These are phyloP conservation scores for Syngnathoides biaculeatus DNA, from an alignment of 2,113 vertebrate species.

Conservation along the genomic window DNA sequence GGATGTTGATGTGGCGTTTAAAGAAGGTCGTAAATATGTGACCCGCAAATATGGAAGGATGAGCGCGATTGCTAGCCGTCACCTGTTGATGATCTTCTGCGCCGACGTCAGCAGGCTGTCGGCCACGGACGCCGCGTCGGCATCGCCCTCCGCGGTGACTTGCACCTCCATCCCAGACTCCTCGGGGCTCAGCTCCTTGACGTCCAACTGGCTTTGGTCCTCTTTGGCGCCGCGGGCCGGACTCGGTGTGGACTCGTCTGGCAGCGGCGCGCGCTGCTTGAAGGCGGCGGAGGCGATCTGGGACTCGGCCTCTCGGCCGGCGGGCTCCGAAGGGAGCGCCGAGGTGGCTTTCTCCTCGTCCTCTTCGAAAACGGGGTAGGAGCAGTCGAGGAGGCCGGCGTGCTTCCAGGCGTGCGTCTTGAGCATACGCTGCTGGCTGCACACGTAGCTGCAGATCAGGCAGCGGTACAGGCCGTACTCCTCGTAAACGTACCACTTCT, in stretches of 20 bases:
- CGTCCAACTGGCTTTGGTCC: conserved; percentile 35
- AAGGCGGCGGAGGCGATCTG: conserved; percentile 65
- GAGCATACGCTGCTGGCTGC: conserved; percentile 93
- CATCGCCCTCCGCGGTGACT: conserved; percentile 74
- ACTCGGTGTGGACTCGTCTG: conserved; percentile 38
- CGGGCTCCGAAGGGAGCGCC: background rate
- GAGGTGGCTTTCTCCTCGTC: conserved; percentile 74
- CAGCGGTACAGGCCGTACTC: conserved; percentile 92
- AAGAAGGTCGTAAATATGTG: no score
- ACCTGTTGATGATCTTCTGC: conserved; percentile 87
- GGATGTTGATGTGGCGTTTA: no score
- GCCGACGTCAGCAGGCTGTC: conserved; percentile 93
- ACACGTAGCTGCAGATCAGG: conserved; percentile 96
- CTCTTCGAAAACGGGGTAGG: conserved; percentile 94
- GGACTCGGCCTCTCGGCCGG: conserved; percentile 54
- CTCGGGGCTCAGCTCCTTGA: conserved; percentile 60
- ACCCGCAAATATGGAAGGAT: no score
- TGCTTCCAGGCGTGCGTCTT: conserved; percentile 99
- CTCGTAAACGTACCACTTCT: conserved; percentile 91
- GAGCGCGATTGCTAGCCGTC: background rate
- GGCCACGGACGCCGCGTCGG: conserved; percentile 53
- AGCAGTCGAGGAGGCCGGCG: conserved; percentile 90
- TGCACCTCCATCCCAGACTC: conserved; percentile 78
- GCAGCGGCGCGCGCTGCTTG: conserved; percentile 76
- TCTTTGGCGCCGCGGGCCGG: conserved; percentile 26